Percentiles rank a stretch among this genome's conserved stretches.
These are phyloP conservation scores for Xyrichtys novacula DNA, from an alignment of 2,797 vertebrate genomes.

Conservation along the genomic window DNA sequence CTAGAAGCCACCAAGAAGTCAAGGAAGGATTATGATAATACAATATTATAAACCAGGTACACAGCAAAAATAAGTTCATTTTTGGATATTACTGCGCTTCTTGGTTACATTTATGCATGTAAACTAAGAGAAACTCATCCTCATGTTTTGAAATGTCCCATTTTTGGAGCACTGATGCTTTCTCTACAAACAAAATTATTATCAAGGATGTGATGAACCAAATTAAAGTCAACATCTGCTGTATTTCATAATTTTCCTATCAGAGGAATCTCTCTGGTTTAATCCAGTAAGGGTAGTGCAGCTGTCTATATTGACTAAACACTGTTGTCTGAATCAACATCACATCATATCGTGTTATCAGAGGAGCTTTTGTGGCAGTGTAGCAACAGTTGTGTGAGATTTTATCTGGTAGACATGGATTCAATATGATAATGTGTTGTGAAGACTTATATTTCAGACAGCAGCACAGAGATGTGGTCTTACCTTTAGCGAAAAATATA, in stretches of 20 bases:
- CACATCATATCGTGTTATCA: constrained; percentile 70
- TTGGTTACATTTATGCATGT: not conserved
- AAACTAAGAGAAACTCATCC: not conserved
- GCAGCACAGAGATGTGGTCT: constrained; percentile 49
- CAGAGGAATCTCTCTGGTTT: constrained; percentile 46
- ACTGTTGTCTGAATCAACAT: constrained; percentile 66
- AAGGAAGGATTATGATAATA: constrained; percentile 48
- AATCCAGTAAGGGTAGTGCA: constrained; percentile 54
- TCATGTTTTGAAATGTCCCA: not conserved
- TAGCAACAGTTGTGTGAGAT: constrained; percentile 72
- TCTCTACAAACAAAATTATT: constrained; percentile 10
- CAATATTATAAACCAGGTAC: constrained; percentile 43
- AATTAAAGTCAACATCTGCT: constrained; percentile 24
- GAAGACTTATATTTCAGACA: constrained; percentile 33
- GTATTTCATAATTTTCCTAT: constrained; percentile 59
- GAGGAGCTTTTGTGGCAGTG: constrained; percentile 60
- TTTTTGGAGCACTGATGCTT: not conserved
- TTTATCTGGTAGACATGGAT: constrained; percentile 50
- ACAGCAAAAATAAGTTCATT: constrained; percentile 1
- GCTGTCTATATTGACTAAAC: constrained; percentile 71
- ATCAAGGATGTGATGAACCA: constrained; percentile 24
- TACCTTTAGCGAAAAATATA: constrained; percentile 79
- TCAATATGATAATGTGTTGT: constrained; percentile 50
- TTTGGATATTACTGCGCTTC: not conserved
- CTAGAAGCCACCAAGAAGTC: constrained; percentile 65